These are phyloP conservation scores for Agrenia bidenticulata DNA, from an alignment of 2,888 invertebrate species.

Conservation along the genomic window DNA sequence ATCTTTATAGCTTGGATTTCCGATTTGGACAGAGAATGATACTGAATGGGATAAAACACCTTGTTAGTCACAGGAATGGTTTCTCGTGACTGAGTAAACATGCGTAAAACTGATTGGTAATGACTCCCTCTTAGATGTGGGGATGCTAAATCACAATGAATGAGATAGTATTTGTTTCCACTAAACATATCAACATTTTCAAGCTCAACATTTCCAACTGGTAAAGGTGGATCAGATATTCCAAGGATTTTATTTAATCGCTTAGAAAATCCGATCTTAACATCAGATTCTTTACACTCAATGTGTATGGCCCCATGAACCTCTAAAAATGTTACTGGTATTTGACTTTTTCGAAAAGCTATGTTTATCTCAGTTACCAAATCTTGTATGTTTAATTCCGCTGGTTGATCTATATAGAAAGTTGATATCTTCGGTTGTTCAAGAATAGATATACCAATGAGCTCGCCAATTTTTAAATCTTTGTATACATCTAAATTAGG, in stretches of 20 bases:
- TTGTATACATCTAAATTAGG: not conserved
- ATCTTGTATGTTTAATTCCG: not conserved
- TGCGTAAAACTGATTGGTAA: not conserved
- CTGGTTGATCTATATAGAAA: not conserved
- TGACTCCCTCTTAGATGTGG: not conserved
- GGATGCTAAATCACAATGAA: not conserved
- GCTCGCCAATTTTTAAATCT: not conserved
- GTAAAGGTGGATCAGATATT: not conserved
- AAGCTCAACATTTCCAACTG: not conserved
- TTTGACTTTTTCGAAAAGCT: not conserved
- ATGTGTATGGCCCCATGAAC: too few relatives aligned
- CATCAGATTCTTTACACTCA: not conserved
- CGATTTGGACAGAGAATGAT: not conserved
- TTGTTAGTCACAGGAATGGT: not conserved
- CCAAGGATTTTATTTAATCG: not conserved
- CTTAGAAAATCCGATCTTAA: not conserved
- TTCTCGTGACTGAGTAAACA: not conserved
- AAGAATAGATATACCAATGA: not conserved
- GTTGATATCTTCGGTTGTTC: not conserved
- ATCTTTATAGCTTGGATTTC: not conserved
- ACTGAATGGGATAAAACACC: conserved; percentile 1
- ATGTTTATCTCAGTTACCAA: not conserved
- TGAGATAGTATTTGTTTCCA: not conserved
- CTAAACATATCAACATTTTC: not conserved
- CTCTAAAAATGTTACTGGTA: not conserved